Percentiles rank a stretch among this genome's conserved stretches.
phyloP scores from a whole-genome alignment of 2,888 invertebrate genomes.

The Drosophila robusta region DNA sequence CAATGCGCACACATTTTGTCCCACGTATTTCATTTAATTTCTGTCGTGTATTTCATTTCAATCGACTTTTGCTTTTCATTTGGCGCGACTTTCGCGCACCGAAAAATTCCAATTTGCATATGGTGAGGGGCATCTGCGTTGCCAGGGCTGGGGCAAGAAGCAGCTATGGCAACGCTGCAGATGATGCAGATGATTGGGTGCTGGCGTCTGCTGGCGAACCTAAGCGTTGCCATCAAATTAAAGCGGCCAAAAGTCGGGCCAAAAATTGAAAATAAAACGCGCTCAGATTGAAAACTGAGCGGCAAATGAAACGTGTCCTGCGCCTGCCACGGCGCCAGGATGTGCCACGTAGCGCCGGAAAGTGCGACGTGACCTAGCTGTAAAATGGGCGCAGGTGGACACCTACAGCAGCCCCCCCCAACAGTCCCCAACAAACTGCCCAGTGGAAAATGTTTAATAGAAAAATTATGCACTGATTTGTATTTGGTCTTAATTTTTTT shows the following conservation, averaged over 20 bases:
- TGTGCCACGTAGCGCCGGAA: slow-evolving; percentile 8
- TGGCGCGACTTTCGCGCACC: slow-evolving; percentile 69
- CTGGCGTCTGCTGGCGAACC: slow-evolving; percentile 5
- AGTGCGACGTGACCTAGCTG: slow-evolving; percentile 46
- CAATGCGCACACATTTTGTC: slow-evolving; percentile 50
- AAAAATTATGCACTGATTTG: slow-evolving; percentile 80
- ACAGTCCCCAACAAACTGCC: slow-evolving; percentile 6
- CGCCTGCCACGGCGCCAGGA: not conserved
- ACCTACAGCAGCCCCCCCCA: not conserved
- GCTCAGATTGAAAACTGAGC: slow-evolving; percentile 75
- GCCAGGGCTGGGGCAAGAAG: slow-evolving; percentile 29
- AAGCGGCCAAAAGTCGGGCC: slow-evolving; percentile 43
- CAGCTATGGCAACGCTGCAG: slow-evolving; percentile 27
- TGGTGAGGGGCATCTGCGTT: slow-evolving; percentile 17
- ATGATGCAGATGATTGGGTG: not conserved
- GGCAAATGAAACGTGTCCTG: slow-evolving; percentile 68
- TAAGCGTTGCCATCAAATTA: slow-evolving; percentile 71
- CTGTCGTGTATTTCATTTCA: slow-evolving; percentile 77
- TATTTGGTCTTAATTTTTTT: slow-evolving; percentile 72
- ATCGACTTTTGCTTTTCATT: slow-evolving; percentile 73
- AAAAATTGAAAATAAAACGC: slow-evolving; percentile 78
- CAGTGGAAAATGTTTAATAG: slow-evolving; percentile 70
- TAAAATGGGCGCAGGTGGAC: slow-evolving; percentile 45
- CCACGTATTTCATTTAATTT: slow-evolving; percentile 78
- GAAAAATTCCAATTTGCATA: slow-evolving; percentile 66